phyloP scores from a whole-genome alignment of 2,113 vertebrate species.

The Setophaga coronata region DNA sequence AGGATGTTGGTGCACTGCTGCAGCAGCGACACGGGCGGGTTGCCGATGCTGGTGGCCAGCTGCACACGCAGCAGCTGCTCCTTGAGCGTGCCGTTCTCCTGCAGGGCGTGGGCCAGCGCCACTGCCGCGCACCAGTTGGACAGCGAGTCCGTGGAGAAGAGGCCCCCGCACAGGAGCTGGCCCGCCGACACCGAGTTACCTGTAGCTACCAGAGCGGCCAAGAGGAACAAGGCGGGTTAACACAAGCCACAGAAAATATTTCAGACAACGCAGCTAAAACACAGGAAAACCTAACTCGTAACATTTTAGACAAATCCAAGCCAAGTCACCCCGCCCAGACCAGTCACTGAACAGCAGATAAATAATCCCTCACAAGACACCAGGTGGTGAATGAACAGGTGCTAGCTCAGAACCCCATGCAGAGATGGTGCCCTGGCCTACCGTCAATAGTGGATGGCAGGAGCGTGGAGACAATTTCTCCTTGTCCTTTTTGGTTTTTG shows the following conservation, averaged over 20 bases:
- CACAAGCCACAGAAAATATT: not conserved
- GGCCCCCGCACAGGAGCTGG: constrained; percentile 93
- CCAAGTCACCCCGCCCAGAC: not conserved
- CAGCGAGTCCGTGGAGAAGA: constrained; percentile 93
- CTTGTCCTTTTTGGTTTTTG: constrained; percentile 96
- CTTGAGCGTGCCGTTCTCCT: constrained; percentile 93
- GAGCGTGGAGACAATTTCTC: constrained; percentile 93
- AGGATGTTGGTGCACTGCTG: constrained; percentile 99
- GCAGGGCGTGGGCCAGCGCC: constrained; percentile 91
- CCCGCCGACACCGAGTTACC: constrained; percentile 94
- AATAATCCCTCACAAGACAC: rapidly evolving
- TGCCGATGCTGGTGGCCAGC: constrained; percentile 93
- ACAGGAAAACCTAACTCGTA: not conserved
- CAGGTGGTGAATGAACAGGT: not conserved
- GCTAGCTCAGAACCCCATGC: not conserved
- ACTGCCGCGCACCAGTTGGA: constrained; percentile 98
- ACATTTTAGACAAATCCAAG: not conserved
- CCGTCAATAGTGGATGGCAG: constrained; percentile 97
- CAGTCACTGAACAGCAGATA: not conserved
- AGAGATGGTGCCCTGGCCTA: constrained; percentile 18
- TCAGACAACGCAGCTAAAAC: not conserved
- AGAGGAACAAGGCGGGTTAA: not conserved
- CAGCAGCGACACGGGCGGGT: constrained; percentile 93
- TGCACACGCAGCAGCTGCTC: constrained; percentile 95
- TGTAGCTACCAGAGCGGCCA: constrained; percentile 65